A percentile compares a stretch with the other conserved stretches of the same genome.
Evolutionary conservation across 2,797 vertebrate genomes (phyloP).

Genomic region (Diglossa cyanea): DNA sequence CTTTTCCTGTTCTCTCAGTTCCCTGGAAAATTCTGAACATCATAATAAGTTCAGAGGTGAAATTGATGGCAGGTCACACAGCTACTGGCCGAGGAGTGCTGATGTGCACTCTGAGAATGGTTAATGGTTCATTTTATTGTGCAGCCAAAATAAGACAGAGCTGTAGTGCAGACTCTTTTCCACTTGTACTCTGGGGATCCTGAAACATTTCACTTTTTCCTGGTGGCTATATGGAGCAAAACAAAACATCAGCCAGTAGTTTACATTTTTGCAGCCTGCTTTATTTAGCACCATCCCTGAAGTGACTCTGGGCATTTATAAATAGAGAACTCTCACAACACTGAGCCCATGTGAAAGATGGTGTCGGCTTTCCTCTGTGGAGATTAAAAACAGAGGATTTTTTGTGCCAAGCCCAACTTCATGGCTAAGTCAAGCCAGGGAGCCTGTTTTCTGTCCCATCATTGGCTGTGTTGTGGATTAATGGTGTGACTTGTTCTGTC

Average conservation of each 20-base stretch:
- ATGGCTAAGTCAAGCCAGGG: neutral
- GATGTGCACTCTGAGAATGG: neutral
- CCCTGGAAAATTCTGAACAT: neutral
- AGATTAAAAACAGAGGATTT: slow-evolving; percentile 37
- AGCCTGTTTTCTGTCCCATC: neutral
- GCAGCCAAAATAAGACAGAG: slow-evolving; percentile 1
- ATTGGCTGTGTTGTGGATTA: neutral
- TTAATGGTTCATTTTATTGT: neutral
- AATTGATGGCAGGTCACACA: neutral
- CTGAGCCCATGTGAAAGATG: slow-evolving; percentile 41
- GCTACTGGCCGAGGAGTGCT: neutral
- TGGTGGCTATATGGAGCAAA: slow-evolving; percentile 51
- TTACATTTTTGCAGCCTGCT: slow-evolving; percentile 55
- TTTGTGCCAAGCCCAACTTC: slow-evolving; percentile 20
- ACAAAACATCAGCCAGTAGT: slow-evolving; percentile 38
- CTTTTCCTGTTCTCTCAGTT: neutral
- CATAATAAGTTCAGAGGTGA: neutral
- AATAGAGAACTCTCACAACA: slow-evolving; percentile 42
- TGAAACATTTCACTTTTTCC: slow-evolving; percentile 42
- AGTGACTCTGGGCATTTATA: slow-evolving; percentile 39
- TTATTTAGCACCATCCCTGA: slow-evolving; percentile 46
- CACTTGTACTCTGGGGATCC: slow-evolving; percentile 9
- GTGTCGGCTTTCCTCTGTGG: neutral
- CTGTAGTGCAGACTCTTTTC: slow-evolving; percentile 16
- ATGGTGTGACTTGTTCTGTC: neutral